Evolutionary conservation across 1,140 invertebrate genomes (phyloP).

Genomic region (Drosophila insularis): DNA sequence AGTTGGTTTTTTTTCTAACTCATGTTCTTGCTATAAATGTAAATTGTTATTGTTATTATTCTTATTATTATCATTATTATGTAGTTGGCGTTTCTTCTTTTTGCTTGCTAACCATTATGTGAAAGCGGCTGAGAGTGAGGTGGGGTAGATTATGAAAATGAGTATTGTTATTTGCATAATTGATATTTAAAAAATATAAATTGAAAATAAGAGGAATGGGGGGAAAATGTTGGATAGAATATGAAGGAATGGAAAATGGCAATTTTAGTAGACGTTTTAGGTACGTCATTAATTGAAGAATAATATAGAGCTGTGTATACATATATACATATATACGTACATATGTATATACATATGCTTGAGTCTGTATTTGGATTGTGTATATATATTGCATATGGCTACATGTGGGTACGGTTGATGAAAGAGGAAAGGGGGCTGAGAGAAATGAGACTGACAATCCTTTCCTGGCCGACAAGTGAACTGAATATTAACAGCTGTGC

Average conservation of each 20-base stretch:
- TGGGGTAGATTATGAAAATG: constrained; percentile 65
- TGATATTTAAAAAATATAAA: constrained; percentile 74
- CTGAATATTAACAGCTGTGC: constrained; percentile 16
- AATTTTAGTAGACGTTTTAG: neutral
- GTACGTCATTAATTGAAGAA: constrained; percentile 68
- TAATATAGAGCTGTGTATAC: constrained; percentile 27
- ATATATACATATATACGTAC: neutral
- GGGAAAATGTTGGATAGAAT: neutral
- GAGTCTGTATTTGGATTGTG: neutral
- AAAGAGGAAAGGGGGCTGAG: neutral
- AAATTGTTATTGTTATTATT: constrained; percentile 55
- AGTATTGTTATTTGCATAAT: constrained; percentile 66
- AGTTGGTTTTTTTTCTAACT: neutral
- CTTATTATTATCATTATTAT: constrained; percentile 43
- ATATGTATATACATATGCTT: constrained; percentile 10
- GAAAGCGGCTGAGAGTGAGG: neutral
- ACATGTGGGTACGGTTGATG: constrained; percentile 9
- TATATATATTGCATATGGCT: constrained; percentile 10
- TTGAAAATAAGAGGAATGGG: constrained; percentile 29
- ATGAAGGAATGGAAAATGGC: neutral
- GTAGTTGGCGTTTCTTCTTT: constrained; percentile 8
- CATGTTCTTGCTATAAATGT: constrained; percentile 45
- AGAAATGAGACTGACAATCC: neutral
- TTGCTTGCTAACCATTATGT: constrained; percentile 19
- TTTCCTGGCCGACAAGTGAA: neutral